Evolutionary conservation across 2,113 vertebrate species (phyloP), one percentile per base, ranked within the genome.

Genomic region (Cercopithecus mona): DNA sequence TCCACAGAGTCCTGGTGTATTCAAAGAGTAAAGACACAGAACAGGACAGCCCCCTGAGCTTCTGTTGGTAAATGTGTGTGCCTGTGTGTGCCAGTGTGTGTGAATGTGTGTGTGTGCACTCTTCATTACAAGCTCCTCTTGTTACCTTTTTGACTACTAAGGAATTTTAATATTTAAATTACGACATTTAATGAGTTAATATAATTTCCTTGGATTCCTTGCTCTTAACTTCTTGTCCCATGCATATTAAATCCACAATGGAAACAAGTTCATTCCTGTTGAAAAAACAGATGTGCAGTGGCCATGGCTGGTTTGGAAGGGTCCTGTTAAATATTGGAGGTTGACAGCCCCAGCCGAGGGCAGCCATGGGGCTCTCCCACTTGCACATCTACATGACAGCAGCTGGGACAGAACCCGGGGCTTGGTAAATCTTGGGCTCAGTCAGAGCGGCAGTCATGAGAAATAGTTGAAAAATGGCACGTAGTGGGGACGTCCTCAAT

Each of bases 1-100:
- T 98, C 94, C 73, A 94, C 94, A 93, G 93, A 95, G 55, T 93
- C 93, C 70, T 93, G 50, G 97, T 96, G 97, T 97, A 97, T 98
- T 95, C 98, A 96, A 97, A 97, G 98, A 98, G 98, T 91, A 94
- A 96, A 97, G 70, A 80, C 89, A 97, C 83, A 88, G 93, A 98
- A 95, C 80, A 64, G 86, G 94, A 82, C 90, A 92, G 98, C 80
- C 89, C 87, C 73, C 81, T 95, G 38, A 75, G 88, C 76, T 94
- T 95, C 84, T 95, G 88, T 57, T 97, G 93, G 1, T 4, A 1
- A 9, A 6, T 52, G 73, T 22, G 8, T 45, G 55, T 14, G 6
- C 79, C 70, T 66, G 80, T 50, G 48, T 66, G 48, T 45, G 30
- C 20, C 61, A 14, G 90, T 94, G 68, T 78, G 86, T 89, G 61